These are phyloP conservation scores for Centroberyx gerrardi DNA, from an alignment of 2,797 vertebrate species.

Conservation along the genomic window DNA sequence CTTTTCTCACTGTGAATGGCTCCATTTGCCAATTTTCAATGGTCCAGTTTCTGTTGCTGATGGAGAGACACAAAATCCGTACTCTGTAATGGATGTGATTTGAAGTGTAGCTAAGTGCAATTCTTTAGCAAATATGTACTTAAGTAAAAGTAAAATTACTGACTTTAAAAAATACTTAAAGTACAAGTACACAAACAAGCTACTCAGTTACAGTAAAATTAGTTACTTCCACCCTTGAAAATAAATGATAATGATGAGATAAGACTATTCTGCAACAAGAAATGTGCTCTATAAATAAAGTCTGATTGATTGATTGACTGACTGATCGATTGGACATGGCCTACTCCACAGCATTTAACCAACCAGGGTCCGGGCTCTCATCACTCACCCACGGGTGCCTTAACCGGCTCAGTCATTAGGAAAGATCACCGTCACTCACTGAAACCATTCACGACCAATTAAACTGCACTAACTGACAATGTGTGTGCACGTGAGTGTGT, in stretches of 20 bases:
- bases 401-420: slow-evolving; percentile 45
- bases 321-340: slow-evolving; percentile 28
- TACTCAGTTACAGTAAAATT: no score
- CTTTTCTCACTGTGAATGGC: no score
- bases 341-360: slow-evolving; percentile 14
- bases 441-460: slow-evolving; percentile 33
- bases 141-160: no score
- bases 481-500: background rate
- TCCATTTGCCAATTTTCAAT: no score
- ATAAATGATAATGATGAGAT: background rate
- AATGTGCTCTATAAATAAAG: slow-evolving; percentile 12
- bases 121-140: no score
- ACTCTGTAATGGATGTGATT: no score
- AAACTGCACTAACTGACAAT: slow-evolving; percentile 30
- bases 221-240: no score
- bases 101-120: no score
- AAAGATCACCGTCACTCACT: slow-evolving; percentile 59
- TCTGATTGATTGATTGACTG: background rate
- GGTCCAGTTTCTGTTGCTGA: no score
- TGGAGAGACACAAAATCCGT: no score
- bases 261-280: background rate
- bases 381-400: slow-evolving; percentile 1
- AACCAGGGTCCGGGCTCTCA: slow-evolving; percentile 21
- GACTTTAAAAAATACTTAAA: no score
- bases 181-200: no score